Conservation (phyloP, 2,797 vertebrate genomes). For the Ctenochaetus hawaiiensis region DNA sequence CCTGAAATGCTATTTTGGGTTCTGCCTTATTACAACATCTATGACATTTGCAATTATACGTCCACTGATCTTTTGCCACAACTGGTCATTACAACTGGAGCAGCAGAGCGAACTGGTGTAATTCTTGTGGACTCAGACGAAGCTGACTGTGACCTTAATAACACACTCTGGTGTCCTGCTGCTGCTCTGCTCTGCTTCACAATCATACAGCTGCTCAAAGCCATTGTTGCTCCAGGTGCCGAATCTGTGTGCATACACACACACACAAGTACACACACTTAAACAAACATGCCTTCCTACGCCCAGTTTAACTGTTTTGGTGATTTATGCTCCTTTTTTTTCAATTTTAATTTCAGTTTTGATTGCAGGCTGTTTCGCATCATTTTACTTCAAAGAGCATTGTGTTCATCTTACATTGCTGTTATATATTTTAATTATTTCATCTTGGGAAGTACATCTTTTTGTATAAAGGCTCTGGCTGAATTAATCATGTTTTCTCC, state of each 20-base stretch:
- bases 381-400: not conserved
- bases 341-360: not conserved
- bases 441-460: not conserved
- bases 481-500: too few species aligned
- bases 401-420: not conserved
- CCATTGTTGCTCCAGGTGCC: slow-evolving; percentile 79
- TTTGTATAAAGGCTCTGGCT: not conserved
- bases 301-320: not conserved
- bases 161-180: slow-evolving; percentile 76
- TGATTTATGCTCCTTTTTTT: not conserved
- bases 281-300: slow-evolving; percentile 54
- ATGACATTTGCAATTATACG: slow-evolving; percentile 76
- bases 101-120: slow-evolving; percentile 53
- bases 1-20: slow-evolving; percentile 63
- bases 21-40: slow-evolving; percentile 66
- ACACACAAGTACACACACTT: slow-evolving; percentile 37
- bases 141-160: slow-evolving; percentile 76
- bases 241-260: slow-evolving; percentile 29
- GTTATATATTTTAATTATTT: not conserved
- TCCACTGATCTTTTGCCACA: slow-evolving; percentile 68
- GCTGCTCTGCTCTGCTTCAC: slow-evolving; percentile 66
- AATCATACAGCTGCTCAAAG: slow-evolving; percentile 71
- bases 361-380: not conserved
- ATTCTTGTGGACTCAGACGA: slow-evolving; percentile 71
- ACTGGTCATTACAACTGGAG: slow-evolving; percentile 70